These are phyloP conservation scores for Spinus pinus DNA, from an alignment of 2,797 vertebrate species.

Conservation along the genomic window DNA sequence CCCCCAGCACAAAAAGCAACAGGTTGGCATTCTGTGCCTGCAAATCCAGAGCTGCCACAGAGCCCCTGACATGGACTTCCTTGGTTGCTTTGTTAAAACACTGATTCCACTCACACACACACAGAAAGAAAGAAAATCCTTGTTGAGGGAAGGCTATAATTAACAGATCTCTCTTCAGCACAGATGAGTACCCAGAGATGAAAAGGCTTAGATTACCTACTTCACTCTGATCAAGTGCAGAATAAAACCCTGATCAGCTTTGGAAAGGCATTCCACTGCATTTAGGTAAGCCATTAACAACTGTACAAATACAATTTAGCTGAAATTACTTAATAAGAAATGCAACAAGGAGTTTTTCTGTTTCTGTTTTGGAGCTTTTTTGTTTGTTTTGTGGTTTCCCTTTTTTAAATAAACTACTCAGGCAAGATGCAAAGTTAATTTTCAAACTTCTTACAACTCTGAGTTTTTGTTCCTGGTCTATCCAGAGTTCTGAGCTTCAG, in stretches of 20 bases:
- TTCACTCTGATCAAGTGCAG: constrained; percentile 9
- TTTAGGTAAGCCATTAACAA: not conserved
- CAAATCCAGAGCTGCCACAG: not conserved
- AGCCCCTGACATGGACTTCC: not conserved
- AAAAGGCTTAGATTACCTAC: constrained; percentile 42
- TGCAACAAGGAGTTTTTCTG: not conserved
- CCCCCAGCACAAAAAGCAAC: not conserved
- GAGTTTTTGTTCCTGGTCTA: not conserved
- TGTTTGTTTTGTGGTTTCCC: not conserved
- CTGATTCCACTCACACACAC: constrained; percentile 3
- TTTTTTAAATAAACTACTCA: not conserved
- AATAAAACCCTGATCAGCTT: constrained; percentile 16
- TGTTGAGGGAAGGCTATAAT: constrained; percentile 39
- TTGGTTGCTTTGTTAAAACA: not conserved
- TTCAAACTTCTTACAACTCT: not conserved
- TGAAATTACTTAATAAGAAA: not conserved
- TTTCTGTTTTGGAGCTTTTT: not conserved
- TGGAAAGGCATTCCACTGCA: not conserved
- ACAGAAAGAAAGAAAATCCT: constrained; percentile 27
- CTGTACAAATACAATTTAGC: not conserved
- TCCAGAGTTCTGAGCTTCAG: not conserved
- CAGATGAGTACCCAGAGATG: constrained; percentile 27
- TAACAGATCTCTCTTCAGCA: constrained; percentile 50
- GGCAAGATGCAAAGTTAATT: not conserved
- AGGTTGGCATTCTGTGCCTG: not conserved